Percentiles rank a stretch among this genome's conserved stretches.
Conservation (phyloP, 2,888 invertebrate species). For the Lasiommata megera region DNA sequence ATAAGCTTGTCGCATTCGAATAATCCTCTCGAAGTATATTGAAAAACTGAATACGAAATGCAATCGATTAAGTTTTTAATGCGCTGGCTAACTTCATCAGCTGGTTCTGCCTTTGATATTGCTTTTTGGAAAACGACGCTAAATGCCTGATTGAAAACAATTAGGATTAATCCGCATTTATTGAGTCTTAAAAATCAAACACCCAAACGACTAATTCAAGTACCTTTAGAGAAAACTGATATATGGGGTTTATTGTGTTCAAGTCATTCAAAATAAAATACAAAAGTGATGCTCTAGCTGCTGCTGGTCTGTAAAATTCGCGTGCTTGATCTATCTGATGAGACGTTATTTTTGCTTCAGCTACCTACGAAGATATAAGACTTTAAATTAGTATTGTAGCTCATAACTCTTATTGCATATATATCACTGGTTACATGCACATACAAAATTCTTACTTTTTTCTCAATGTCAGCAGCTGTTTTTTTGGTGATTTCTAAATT, state of each 20-base stretch:
- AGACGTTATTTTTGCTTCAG: slow-evolving; percentile 95
- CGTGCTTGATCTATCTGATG: slow-evolving; percentile 95
- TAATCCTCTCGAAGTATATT: slow-evolving; percentile 95
- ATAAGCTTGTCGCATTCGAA: slow-evolving; percentile 98
- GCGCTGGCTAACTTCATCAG: slow-evolving; percentile 88
- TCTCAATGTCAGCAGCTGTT: slow-evolving; percentile 97
- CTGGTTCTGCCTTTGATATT: slow-evolving; percentile 92
- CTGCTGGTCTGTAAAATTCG: slow-evolving; percentile 93
- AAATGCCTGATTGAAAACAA: slow-evolving; percentile 87
- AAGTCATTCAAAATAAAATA: slow-evolving; percentile 98
- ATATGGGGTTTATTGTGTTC: slow-evolving; percentile 97
- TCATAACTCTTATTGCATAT: not conserved
- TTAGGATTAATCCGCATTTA: not conserved
- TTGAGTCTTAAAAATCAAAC: not conserved
- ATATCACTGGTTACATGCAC: not conserved
- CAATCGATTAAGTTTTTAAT: slow-evolving; percentile 96
- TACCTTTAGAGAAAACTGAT: slow-evolving; percentile 97
- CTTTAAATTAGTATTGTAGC: not conserved
- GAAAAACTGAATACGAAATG: slow-evolving; percentile 96
- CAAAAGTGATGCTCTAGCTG: slow-evolving; percentile 94
- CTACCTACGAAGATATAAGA: slow-evolving; percentile 68
- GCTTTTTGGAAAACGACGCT: slow-evolving; percentile 99
- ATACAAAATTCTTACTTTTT: slow-evolving; percentile 80
- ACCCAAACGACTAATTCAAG: not conserved
- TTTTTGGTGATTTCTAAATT: slow-evolving; percentile 97